Base-by-base conservation (phyloP, 1,140 invertebrate species). In the Aphaenogaster rudis region DNA sequence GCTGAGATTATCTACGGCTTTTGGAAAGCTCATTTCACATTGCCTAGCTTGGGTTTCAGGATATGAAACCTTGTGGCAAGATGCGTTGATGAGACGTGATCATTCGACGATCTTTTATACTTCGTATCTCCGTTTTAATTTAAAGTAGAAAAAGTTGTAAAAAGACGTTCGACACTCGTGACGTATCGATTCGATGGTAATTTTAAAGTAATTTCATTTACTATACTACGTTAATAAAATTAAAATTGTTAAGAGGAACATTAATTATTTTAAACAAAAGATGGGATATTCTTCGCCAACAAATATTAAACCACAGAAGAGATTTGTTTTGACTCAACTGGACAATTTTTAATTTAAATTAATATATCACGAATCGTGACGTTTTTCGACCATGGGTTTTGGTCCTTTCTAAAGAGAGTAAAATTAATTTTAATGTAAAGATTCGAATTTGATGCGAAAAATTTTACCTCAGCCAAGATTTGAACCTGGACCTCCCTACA, bases 1-100 rank as follows among this genome's bases (percentile, higher is more conserved):
- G 42, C 28, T 63, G 13, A 33, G 80, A 84, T 76, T 74, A 84
- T 63, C 54, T 45, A 76, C 11, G 45, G 80, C 54, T 84, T 84
- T 76, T 13, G n/a, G 6, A 63, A 61, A 74, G 67, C 54, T 82
- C 50, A 82, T 61, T 82, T 72, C 39, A 48, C 17, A 80, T 45
- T 52, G 11, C 21, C 42, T 42, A 39, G 13, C 21, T 48, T 61
- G 11, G n/a, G 13, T 39, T 74, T 21, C 54, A 54, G 54, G 28
- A 84, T 84, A 84, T 76, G 80, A 84, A 76, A 84, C 13, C 42
- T 13, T 74, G 69, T 21, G 50, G 42, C 4, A 33, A 45, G 39
- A 15, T 48, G 33, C 17, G 42, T 76, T 76, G 69, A 82, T 33
- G 67, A 74, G 57, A 61, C 33, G 54, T 84, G 74, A 84, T 61